phyloP scores from a whole-genome alignment of 2,888 invertebrate genomes.

The Deilephila porcellus region DNA sequence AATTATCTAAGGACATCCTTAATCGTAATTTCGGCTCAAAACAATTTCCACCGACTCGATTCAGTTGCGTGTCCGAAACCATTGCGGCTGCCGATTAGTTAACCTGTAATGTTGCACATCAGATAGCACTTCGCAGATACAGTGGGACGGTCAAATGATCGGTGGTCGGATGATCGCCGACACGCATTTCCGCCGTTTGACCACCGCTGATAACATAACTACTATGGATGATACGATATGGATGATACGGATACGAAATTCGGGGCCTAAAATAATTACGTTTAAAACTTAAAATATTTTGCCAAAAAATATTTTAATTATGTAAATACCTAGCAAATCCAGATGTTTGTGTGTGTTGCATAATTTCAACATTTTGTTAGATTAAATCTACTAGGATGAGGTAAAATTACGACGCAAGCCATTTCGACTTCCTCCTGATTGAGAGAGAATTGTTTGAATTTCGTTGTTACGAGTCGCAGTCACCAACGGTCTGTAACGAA shows the following conservation, averaged over 20 bases:
- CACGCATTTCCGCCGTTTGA: slow-evolving; percentile 26
- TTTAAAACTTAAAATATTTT: background rate
- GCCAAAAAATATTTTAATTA: no score
- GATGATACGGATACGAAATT: background rate
- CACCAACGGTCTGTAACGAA: no score
- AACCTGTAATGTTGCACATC: background rate
- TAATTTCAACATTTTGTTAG: no score
- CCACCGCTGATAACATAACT: slow-evolving; percentile 2
- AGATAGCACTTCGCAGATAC: background rate
- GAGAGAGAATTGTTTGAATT: no score
- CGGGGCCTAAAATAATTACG: background rate
- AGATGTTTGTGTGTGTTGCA: no score
- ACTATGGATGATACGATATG: background rate
- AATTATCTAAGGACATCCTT: background rate
- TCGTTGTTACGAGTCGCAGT: no score
- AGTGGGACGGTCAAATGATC: background rate
- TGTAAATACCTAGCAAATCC: no score
- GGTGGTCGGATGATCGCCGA: background rate
- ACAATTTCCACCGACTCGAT: background rate
- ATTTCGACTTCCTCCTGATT: no score
- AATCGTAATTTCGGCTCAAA: background rate
- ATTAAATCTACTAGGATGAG: no score
- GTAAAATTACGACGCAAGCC: no score
- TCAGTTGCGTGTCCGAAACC: slow-evolving; percentile 3
- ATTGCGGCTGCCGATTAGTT: background rate